These are phyloP conservation scores for Leucozona laternaria DNA, from an alignment of 2,888 invertebrate genomes.

Conservation along the genomic window DNA sequence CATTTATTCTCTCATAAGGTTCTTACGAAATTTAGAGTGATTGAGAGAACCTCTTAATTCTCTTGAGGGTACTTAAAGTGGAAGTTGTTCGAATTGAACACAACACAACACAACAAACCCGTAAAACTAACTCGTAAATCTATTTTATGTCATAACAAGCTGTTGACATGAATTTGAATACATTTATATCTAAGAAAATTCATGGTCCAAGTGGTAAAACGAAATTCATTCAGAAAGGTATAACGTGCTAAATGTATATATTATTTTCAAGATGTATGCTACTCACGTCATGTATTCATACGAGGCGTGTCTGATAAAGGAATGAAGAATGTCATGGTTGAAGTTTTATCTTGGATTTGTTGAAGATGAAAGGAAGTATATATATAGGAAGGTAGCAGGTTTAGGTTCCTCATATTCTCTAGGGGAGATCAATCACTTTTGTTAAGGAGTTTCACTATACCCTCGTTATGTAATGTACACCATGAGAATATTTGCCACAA, in stretches of 20 bases:
- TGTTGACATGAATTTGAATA: constrained; percentile 57
- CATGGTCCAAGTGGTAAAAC: constrained; percentile 43
- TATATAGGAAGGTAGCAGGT: no score
- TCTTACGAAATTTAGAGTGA: constrained; percentile 11
- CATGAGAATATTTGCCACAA: background rate
- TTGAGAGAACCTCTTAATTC: constrained; percentile 30
- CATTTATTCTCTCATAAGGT: background rate
- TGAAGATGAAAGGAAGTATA: background rate
- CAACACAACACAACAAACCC: background rate
- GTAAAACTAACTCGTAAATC: constrained; percentile 57
- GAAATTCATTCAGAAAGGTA: constrained; percentile 36
- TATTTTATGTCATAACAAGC: constrained; percentile 49
- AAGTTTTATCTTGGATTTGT: constrained; percentile 11
- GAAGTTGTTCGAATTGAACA: background rate
- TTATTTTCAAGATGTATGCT: constrained; percentile 31
- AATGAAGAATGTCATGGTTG: constrained; percentile 32
- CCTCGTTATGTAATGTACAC: background rate
- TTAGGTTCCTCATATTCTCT: background rate
- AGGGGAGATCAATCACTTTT: constrained; percentile 51
- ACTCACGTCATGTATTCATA: constrained; percentile 26
- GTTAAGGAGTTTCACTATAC: constrained; percentile 5
- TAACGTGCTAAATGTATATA: constrained; percentile 11
- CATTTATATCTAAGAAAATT: constrained; percentile 27
- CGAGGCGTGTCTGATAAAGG: constrained; percentile 12
- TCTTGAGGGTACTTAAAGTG: constrained; percentile 20